phyloP scores from a whole-genome alignment of 2,888 invertebrate species.

The Melanargia galathea region DNA sequence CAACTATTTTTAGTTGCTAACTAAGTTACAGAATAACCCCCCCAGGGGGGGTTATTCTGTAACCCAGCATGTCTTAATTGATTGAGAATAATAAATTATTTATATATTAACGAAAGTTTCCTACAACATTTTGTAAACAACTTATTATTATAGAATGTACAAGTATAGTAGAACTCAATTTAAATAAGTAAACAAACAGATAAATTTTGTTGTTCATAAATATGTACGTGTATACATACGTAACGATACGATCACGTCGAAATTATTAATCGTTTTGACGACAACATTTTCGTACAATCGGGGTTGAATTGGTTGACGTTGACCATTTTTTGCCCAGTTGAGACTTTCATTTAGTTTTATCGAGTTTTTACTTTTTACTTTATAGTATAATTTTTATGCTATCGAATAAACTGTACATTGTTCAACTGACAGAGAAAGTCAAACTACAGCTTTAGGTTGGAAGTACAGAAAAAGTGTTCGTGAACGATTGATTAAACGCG shows the following conservation, averaged over 20 bases:
- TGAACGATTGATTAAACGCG: neutral
- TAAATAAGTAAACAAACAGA: neutral
- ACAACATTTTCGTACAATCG: too few species aligned
- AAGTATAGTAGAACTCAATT: neutral
- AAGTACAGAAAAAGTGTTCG: constrained; percentile 1
- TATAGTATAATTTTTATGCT: too few species aligned
- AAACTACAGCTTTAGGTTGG: neutral
- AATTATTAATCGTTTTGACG: neutral
- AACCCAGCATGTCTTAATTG: neutral
- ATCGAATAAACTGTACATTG: too few species aligned
- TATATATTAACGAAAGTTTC: neutral
- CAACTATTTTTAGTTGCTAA: too few species aligned
- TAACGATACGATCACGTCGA: neutral
- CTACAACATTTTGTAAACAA: neutral
- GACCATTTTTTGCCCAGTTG: too few species aligned
- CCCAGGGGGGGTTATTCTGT: too few species aligned
- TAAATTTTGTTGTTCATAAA: neutral
- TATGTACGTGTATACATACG: neutral
- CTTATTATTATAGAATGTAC: neutral
- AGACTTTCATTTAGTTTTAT: too few species aligned
- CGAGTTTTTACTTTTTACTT: too few species aligned
- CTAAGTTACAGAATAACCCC: too few species aligned
- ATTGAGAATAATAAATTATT: neutral
- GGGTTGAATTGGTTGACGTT: too few species aligned
- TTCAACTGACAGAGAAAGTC: too few species aligned